Conservation (phyloP, 2,797 vertebrate species). For the Picus viridis region DNA sequence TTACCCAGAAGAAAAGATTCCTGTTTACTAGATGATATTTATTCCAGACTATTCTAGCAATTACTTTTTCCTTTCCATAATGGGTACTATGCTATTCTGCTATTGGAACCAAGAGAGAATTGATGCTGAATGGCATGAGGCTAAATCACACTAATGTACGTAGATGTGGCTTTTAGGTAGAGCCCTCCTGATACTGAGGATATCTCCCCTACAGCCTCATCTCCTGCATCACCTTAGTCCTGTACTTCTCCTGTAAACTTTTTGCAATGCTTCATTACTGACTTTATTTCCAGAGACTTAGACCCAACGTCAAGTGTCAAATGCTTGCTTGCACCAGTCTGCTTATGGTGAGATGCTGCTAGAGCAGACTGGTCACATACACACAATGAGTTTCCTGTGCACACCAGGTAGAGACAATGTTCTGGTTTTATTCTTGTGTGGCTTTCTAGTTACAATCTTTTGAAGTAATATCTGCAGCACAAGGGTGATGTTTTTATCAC, state of each 20-base stretch:
- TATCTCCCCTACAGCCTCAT: not conserved
- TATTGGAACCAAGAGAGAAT: not conserved
- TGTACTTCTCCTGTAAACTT: not conserved
- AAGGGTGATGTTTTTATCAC: too few species aligned
- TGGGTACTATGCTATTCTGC: not conserved
- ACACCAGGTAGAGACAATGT: too few species aligned
- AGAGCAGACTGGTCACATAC: too few species aligned
- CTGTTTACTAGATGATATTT: not conserved
- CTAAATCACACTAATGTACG: not conserved
- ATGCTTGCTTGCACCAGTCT: too few species aligned
- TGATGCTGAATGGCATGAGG: not conserved
- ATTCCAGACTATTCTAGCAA: not conserved
- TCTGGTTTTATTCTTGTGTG: too few species aligned
- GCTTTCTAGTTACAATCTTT: too few species aligned
- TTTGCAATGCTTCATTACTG: not conserved
- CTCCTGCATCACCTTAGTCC: not conserved
- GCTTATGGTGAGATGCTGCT: too few species aligned
- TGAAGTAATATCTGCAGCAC: too few species aligned
- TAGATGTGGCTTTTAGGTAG: not conserved
- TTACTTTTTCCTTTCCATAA: not conserved
- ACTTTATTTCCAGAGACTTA: too few species aligned
- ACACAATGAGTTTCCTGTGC: too few species aligned
- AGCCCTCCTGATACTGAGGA: not conserved
- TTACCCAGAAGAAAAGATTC: constrained; percentile 25
- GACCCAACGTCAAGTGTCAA: too few species aligned